Conservation (phyloP, 1,140 invertebrate genomes). For the Drosophila azteca region DNA sequence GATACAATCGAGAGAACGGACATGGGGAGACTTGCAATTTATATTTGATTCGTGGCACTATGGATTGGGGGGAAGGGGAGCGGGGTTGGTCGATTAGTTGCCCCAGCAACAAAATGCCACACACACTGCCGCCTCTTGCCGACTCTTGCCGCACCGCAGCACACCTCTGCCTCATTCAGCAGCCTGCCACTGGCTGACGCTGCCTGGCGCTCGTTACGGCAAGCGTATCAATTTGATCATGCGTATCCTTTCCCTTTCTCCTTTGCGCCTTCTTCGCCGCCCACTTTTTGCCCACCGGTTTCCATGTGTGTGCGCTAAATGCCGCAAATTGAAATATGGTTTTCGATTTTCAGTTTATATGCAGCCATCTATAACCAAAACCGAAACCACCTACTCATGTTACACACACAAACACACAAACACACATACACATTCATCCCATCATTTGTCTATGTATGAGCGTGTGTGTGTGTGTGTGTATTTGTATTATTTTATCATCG, state of each 20-base stretch:
- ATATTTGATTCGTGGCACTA: slow-evolving; percentile 57
- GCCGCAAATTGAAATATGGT: slow-evolving; percentile 81
- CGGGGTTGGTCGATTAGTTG: slow-evolving; percentile 57
- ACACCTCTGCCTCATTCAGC: slow-evolving; percentile 9
- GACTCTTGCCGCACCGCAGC: background rate
- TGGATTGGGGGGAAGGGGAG: background rate
- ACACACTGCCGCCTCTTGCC: no score
- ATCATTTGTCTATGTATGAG: background rate
- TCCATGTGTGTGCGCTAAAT: slow-evolving; percentile 70
- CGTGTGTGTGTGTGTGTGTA: slow-evolving; percentile 29
- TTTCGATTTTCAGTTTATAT: slow-evolving; percentile 82
- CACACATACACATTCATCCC: slow-evolving; percentile 8
- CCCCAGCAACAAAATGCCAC: slow-evolving; percentile 16
- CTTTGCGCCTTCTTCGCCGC: background rate
- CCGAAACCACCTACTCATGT: slow-evolving; percentile 33
- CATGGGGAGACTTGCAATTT: slow-evolving; percentile 52
- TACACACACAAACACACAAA: background rate
- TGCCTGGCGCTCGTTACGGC: slow-evolving; percentile 55
- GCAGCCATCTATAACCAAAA: slow-evolving; percentile 78
- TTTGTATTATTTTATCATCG: slow-evolving; percentile 72
- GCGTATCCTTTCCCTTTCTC: slow-evolving; percentile 56
- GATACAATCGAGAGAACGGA: background rate
- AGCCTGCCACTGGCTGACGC: no score
- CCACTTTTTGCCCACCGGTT: background rate
- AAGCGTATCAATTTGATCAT: slow-evolving; percentile 81